Conservation (phyloP, 1,140 invertebrate species). For the Acyrthosiphon pisum region DNA sequence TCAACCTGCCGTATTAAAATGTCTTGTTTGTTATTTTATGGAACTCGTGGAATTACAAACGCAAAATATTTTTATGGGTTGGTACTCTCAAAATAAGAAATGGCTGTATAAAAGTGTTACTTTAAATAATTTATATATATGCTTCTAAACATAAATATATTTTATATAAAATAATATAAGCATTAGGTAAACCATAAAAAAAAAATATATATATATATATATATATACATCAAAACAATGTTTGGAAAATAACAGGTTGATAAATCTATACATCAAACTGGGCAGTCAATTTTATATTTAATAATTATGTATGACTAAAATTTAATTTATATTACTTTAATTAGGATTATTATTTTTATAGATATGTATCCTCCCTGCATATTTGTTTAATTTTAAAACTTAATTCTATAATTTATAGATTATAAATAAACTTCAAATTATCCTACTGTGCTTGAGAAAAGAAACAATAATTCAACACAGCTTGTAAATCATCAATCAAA, state of each 20-base stretch:
- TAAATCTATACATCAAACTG: not conserved
- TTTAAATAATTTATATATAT: not conserved
- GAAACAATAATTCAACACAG: not conserved
- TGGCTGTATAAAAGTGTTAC: not conserved
- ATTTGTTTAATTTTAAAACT: not conserved
- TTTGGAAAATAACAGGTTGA: not conserved
- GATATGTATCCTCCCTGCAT: conserved; percentile 3
- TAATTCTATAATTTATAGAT: not conserved
- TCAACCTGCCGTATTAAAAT: not conserved
- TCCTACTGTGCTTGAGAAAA: not conserved
- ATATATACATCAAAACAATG: not conserved
- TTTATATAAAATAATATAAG: conserved; percentile 10
- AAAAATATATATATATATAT: no score
- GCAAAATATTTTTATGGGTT: not conserved
- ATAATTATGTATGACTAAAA: not conserved
- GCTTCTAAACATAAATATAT: conserved; percentile 9
- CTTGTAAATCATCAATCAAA: not conserved
- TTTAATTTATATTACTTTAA: not conserved
- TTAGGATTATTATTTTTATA: not conserved
- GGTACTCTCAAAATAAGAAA: not conserved
- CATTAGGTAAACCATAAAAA: not conserved
- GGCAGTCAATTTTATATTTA: not conserved
- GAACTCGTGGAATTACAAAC: not conserved
- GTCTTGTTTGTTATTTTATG: not conserved
- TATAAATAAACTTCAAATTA: not conserved